A percentile compares a stretch with the other conserved stretches of the same genome.
Conservation (phyloP, 2,797 vertebrate genomes). For the Darevskia mixta region DNA sequence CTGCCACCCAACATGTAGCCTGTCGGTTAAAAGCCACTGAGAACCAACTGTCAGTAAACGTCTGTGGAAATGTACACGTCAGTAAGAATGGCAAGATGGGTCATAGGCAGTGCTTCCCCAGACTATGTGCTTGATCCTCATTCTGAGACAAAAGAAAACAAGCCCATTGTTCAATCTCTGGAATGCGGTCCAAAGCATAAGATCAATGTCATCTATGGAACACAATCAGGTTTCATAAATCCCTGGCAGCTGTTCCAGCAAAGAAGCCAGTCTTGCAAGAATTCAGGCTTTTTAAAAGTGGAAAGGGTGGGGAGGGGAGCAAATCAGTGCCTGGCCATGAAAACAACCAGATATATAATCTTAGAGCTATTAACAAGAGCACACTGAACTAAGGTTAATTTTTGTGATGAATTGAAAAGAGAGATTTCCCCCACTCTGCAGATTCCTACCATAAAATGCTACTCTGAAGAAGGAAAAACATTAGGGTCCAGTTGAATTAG, state of each 20-base stretch:
- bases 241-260: background rate
- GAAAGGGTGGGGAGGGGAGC: background rate
- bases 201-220: constrained; percentile 14
- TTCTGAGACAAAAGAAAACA: constrained; percentile 24
- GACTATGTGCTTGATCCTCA: constrained; percentile 2
- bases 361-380: background rate
- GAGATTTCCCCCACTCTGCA: background rate
- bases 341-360: background rate
- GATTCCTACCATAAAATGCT: background rate
- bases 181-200: constrained; percentile 7
- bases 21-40: constrained; percentile 25
- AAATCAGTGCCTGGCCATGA: background rate
- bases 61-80: background rate
- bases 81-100: background rate
- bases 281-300: background rate
- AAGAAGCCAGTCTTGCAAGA: background rate
- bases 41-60: constrained; percentile 56
- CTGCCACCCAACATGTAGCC: background rate
- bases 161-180: background rate
- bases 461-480: background rate
- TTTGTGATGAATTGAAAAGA: no score
- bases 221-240: background rate
- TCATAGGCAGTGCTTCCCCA: constrained; percentile 2
- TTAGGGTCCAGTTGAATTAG: background rate
- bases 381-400: background rate